Evolutionary conservation across 2,888 invertebrate genomes (phyloP), one percentile per base, ranked within the genome.

Genomic region (Acronicta psi): DNA sequence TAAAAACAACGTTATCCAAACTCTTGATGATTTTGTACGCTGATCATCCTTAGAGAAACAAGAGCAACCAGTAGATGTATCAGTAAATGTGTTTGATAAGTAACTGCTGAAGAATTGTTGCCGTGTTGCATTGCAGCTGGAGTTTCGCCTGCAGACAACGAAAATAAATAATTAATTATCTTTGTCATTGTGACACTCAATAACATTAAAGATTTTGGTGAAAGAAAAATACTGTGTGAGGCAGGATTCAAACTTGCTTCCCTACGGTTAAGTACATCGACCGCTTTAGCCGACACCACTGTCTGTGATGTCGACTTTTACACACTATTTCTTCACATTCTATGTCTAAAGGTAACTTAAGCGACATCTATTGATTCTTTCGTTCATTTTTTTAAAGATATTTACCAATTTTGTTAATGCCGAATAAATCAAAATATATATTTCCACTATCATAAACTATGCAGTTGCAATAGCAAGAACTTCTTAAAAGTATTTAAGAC

Each of bases 91-190:
- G 79, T 72, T 31, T 82, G 71, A 60, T 73, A 69, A 16, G 74
- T 77, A 1, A 73, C 63, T 3, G 81, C 83, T 16, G 90, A 82
- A 0, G 89, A 91, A 59, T 93, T 95, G 85, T 96, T 96, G 41
- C 96, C 96, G 73, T 96, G 96, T 78, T 96, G 96, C 96, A 96
- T 96, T 0, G 96, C 96, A 23, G 96, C 96, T 65, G 96, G 96
- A 38, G 96, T 96, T 84, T 96, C 96, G 85, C 96, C 96, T 96
- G 94, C 8, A 58, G 79, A 86, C 80, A 80, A 82, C 69, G 68
- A 13, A n/a, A 31, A 63, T 16, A 36, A 4, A n/a, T n/a, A 34
- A 6, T n/a, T n/a, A 34, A 31, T 2, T 10, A 29, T 29, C 10
- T 1, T 29, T 29, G 9, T 29, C 23, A 7, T 23, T 23, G 23